phyloP scores from a whole-genome alignment of 2,113 vertebrate genomes.

The Riparia riparia region DNA sequence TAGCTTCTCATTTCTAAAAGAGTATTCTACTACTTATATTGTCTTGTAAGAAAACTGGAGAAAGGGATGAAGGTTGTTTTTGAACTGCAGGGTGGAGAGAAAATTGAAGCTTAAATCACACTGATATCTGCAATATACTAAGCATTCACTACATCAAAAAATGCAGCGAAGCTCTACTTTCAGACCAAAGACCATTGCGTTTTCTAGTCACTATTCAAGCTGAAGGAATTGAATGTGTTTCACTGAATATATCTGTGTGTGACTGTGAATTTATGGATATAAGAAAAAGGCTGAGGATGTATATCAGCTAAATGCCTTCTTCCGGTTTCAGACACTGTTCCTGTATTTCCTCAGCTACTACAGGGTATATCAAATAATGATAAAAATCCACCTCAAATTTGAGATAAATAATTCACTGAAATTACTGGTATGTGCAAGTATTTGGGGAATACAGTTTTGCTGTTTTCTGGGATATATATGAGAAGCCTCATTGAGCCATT shows the following conservation, averaged over 20 bases:
- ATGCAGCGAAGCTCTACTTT: not conserved
- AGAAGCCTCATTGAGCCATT: not conserved
- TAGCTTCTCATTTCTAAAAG: slow-evolving; percentile 20
- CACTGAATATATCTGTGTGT: not conserved
- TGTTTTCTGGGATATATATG: not conserved
- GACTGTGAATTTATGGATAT: slow-evolving; percentile 29
- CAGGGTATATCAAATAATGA: slow-evolving; percentile 9
- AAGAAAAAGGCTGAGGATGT: not conserved
- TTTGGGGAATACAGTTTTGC: not conserved
- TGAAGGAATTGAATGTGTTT: not conserved
- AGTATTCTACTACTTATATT: not conserved
- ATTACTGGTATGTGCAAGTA: not conserved
- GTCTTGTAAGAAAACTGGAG: not conserved
- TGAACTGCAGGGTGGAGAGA: slow-evolving; percentile 14
- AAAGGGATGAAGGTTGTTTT: not conserved
- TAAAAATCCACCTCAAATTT: slow-evolving; percentile 9
- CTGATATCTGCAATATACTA: slow-evolving; percentile 7
- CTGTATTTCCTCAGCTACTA: slow-evolving; percentile 1
- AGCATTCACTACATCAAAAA: slow-evolving; percentile 2
- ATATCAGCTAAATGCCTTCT: slow-evolving; percentile 20
- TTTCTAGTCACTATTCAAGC: slow-evolving; percentile 17
- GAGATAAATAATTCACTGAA: slow-evolving; percentile 23
- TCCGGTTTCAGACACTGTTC: not conserved
- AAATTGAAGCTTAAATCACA: slow-evolving; percentile 52
- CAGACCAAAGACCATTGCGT: not conserved